Percentiles rank a stretch among this genome's conserved stretches.
phyloP scores from a whole-genome alignment of 2,797 vertebrate genomes.

The Acanthiza pusilla region DNA sequence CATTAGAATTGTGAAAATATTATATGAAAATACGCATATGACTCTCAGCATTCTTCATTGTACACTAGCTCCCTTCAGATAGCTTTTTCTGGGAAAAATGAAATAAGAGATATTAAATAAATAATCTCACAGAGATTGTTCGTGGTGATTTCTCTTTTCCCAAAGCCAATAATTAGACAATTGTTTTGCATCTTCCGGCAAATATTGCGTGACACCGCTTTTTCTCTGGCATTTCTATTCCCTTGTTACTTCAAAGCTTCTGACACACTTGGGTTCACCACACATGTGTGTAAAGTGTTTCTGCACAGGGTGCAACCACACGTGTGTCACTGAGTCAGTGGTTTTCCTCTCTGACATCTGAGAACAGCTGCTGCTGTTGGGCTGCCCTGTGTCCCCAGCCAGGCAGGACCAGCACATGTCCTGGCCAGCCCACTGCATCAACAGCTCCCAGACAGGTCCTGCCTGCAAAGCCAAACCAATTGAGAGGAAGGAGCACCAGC shows the following conservation, averaged over 20 bases:
- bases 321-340: fast-evolving
- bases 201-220: neutral
- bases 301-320: neutral
- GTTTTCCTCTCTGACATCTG: neutral
- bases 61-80: neutral
- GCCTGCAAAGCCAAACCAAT: neutral
- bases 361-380: neutral
- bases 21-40: neutral
- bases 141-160: neutral
- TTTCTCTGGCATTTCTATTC: neutral
- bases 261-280: fast-evolving
- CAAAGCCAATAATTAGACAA: neutral
- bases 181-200: neutral
- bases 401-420: neutral
- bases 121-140: neutral
- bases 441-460: neutral
- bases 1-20: neutral
- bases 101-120: neutral
- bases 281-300: fast-evolving
- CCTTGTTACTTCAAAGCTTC: neutral
- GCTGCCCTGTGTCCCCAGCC: neutral
- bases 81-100: neutral
- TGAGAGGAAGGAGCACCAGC: neutral
- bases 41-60: neutral
- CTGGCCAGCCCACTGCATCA: neutral